These are phyloP conservation scores for Atopsyche davidsoni DNA, from an alignment of 1,140 invertebrate genomes.

Conservation along the genomic window DNA sequence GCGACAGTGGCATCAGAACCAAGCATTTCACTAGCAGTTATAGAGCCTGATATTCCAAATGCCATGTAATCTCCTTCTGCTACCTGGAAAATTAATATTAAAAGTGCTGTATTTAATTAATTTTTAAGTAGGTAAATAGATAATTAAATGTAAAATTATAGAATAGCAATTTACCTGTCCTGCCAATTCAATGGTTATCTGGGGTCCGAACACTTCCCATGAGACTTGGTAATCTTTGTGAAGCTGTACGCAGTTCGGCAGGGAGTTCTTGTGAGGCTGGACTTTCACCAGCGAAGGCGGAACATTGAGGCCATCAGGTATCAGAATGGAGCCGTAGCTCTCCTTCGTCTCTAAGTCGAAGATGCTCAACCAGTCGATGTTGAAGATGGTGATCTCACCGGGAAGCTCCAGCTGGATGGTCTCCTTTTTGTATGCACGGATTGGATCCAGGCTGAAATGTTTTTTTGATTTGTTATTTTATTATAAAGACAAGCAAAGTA, in stretches of 20 bases:
- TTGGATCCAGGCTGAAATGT: conserved; percentile 58
- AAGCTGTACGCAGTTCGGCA: conserved; percentile 81
- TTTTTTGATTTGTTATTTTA: background rate
- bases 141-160: no score
- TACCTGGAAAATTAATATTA: no score
- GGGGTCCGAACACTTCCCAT: conserved; percentile 87
- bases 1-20: conserved; percentile 78
- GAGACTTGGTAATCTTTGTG: conserved; percentile 77
- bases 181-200: conserved; percentile 80
- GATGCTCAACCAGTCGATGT: conserved; percentile 78
- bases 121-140: no score
- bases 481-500: background rate
- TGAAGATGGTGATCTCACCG: conserved; percentile 75
- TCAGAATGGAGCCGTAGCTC: conserved; percentile 71
- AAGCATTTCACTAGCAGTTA: conserved; percentile 68
- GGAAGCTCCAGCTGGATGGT: conserved; percentile 73
- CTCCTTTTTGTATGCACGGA: conserved; percentile 65
- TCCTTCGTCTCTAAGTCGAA: conserved; percentile 67
- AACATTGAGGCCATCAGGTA: conserved; percentile 77
- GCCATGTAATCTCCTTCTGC: conserved; percentile 77
- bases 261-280: conserved; percentile 34
- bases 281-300: conserved; percentile 72
- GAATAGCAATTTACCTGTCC: conserved; percentile 62
- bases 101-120: no score
- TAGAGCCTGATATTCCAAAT: conserved; percentile 77